Percentiles rank a stretch among this genome's conserved stretches.
phyloP scores from a whole-genome alignment of 2,113 vertebrate species.

The Calyptommatus sinebrachiatus region DNA sequence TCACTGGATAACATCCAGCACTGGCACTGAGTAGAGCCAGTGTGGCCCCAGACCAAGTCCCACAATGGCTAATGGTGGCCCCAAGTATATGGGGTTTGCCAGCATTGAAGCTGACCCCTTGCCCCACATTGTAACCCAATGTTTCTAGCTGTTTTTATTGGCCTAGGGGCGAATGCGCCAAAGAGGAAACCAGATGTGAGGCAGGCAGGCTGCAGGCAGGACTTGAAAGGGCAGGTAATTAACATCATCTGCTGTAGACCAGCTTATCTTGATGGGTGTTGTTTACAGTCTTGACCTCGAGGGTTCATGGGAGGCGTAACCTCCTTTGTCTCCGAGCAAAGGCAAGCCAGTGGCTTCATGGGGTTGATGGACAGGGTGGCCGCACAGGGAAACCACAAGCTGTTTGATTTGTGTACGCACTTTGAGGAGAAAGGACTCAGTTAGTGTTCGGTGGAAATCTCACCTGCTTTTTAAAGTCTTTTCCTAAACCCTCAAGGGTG shows the following conservation, averaged over 20 bases:
- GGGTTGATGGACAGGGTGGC: conserved; percentile 32
- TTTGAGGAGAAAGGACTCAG: neutral
- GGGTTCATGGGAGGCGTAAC: conserved; percentile 59
- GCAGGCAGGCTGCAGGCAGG: conserved; percentile 62
- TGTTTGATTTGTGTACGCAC: conserved; percentile 19
- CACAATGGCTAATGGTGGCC: too few relatives aligned
- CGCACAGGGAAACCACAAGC: conserved; percentile 37
- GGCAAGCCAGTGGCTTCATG: conserved; percentile 48
- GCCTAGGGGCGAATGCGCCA: conserved; percentile 67
- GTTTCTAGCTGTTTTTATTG: conserved; percentile 67
- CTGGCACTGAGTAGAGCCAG: too few relatives aligned
- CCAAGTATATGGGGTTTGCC: too few relatives aligned
- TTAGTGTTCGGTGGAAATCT: conserved; percentile 13
- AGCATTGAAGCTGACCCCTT: neutral
- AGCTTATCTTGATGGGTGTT: conserved; percentile 79
- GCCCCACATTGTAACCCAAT: neutral
- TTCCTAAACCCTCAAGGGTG: neutral
- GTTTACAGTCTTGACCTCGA: conserved; percentile 61
- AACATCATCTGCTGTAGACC: conserved; percentile 73
- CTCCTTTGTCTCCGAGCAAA: conserved; percentile 56
- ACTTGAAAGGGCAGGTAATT: conserved; percentile 81
- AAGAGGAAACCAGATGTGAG: conserved; percentile 78
- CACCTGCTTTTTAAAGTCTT: conserved; percentile 21
- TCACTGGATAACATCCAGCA: too few relatives aligned
- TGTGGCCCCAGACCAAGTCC: too few relatives aligned